Percentiles rank a stretch among this genome's conserved stretches.
These are phyloP conservation scores for Heteronetta atricapilla DNA, from an alignment of 2,113 vertebrate genomes.

Conservation along the genomic window DNA sequence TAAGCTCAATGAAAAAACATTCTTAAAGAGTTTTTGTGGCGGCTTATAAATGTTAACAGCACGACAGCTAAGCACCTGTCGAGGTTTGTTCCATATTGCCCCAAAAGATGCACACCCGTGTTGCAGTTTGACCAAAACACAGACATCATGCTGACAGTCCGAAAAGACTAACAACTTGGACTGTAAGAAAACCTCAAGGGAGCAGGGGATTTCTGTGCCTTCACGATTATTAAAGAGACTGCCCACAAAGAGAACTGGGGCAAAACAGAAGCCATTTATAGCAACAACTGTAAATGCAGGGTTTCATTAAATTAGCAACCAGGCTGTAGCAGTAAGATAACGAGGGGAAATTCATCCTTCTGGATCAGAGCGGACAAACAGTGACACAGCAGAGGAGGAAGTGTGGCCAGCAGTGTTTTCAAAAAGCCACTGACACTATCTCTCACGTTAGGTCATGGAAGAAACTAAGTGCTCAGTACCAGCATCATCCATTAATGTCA, in stretches of 20 bases:
- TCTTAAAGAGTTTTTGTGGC: neutral
- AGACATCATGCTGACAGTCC: neutral
- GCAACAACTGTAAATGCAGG: slow-evolving; percentile 36
- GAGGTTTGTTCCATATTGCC: neutral
- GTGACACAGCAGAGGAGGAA: slow-evolving; percentile 52
- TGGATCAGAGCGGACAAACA: slow-evolving; percentile 15
- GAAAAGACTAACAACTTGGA: neutral
- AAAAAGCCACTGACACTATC: neutral
- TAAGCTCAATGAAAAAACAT: neutral
- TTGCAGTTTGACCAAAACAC: neutral
- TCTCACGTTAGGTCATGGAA: neutral
- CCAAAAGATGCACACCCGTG: neutral
- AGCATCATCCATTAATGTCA: neutral
- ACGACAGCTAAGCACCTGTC: neutral
- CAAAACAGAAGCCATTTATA: slow-evolving; percentile 58
- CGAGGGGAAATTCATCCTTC: slow-evolving; percentile 29
- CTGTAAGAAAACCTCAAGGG: slow-evolving; percentile 24
- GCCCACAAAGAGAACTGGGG: slow-evolving; percentile 36
- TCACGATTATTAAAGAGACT: slow-evolving; percentile 43
- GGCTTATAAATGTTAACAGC: neutral
- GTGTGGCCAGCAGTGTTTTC: neutral
- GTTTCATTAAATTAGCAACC: slow-evolving; percentile 47
- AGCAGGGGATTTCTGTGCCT: slow-evolving; percentile 3
- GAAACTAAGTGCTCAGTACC: neutral
- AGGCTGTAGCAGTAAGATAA: slow-evolving; percentile 54